A percentile compares a stretch with the other conserved stretches of the same genome.
Evolutionary conservation across 2,888 invertebrate species (phyloP).

Genomic region (Drosophila diplacantha): DNA sequence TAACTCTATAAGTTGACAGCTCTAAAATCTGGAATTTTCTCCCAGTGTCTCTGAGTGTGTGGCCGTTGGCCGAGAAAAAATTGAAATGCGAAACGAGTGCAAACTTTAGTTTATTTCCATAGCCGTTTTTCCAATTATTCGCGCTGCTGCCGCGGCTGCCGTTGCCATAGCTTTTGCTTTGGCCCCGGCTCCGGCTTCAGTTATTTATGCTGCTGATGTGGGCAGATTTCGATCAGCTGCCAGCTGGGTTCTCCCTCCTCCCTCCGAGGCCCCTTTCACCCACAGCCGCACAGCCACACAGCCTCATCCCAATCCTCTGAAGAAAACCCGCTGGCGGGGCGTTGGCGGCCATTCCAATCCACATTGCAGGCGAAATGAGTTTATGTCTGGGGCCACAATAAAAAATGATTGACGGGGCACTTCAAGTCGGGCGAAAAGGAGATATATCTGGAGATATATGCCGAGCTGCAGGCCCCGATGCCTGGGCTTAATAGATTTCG

Average conservation of each 20-base stretch:
- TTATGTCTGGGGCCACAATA: conserved; percentile 70
- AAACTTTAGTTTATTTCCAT: conserved; percentile 66
- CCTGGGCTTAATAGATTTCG: conserved; percentile 68
- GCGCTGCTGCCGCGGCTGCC: conserved; percentile 41
- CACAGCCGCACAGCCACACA: conserved; percentile 8
- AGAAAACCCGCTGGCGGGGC: conserved; percentile 43
- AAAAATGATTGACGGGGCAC: conserved; percentile 72
- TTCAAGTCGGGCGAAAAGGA: conserved; percentile 46
- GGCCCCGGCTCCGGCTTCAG: conserved; percentile 9
- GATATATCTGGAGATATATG: conserved; percentile 28
- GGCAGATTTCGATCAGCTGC: conserved; percentile 51
- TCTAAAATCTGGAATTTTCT: neutral
- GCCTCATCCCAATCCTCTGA: conserved; percentile 16
- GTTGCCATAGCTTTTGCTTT: conserved; percentile 11
- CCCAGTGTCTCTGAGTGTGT: conserved; percentile 33
- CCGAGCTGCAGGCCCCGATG: conserved; percentile 9
- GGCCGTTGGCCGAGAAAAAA: conserved; percentile 50
- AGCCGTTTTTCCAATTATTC: conserved; percentile 67
- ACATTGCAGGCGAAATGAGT: conserved; percentile 69
- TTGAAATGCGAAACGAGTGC: conserved; percentile 61
- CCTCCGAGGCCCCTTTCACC: conserved; percentile 23
- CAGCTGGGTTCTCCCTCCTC: conserved; percentile 21
- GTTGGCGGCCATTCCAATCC: conserved; percentile 50
- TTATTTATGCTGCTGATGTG: conserved; percentile 53
- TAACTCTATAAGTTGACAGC: neutral